A percentile compares a stretch with the other conserved stretches of the same genome.
phyloP scores from a whole-genome alignment of 2,797 vertebrate species.

The Chloroceryle amazona region DNA sequence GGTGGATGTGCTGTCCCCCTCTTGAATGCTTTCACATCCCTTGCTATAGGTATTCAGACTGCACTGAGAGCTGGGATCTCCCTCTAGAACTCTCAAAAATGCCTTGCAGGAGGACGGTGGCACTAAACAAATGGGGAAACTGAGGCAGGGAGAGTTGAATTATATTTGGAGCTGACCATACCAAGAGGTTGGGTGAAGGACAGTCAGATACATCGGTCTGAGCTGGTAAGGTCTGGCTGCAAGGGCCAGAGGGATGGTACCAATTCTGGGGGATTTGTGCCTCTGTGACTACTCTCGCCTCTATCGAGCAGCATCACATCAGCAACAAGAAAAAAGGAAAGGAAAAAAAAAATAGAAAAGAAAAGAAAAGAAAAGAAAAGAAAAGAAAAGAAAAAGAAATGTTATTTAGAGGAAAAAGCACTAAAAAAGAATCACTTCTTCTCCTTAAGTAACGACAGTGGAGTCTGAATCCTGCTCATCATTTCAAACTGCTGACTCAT shows the following conservation, averaged over 20 bases:
- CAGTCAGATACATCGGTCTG: background rate
- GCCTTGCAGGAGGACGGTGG: background rate
- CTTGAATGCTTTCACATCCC: background rate
- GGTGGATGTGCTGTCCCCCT: background rate
- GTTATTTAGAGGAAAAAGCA: conserved; percentile 55
- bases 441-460: conserved; percentile 68
- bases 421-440: conserved; percentile 72
- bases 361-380: background rate
- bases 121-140: background rate
- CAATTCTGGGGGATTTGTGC: rapidly evolving
- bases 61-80: background rate
- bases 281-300: background rate
- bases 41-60: background rate
- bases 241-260: background rate
- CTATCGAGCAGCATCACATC: background rate
- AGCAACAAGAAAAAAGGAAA: background rate
- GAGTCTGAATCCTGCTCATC: conserved; percentile 74
- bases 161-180: background rate
- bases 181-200: background rate
- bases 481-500: conserved; percentile 82
- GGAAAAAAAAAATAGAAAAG: background rate
- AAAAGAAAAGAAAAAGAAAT: background rate
- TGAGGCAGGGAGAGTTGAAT: background rate
- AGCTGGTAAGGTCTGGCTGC: background rate
- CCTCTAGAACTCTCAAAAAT: background rate